Percentiles rank a stretch among this genome's conserved stretches.
Evolutionary conservation across 2,888 invertebrate genomes (phyloP).

Genomic region (Cerastoderma edule): DNA sequence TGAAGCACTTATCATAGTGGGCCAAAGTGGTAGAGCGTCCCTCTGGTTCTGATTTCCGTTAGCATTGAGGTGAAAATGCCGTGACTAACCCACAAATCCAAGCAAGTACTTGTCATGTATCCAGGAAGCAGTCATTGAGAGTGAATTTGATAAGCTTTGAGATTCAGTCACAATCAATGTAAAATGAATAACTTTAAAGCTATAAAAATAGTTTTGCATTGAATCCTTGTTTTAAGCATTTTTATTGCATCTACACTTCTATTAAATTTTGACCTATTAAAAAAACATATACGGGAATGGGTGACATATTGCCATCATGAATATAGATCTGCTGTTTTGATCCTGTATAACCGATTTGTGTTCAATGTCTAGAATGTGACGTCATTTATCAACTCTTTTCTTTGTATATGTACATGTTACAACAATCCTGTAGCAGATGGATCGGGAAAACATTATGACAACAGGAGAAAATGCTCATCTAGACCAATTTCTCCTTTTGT

Average conservation of each 20-base stretch:
- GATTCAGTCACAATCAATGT: too few species aligned
- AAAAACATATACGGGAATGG: neutral
- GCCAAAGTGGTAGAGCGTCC: too few species aligned
- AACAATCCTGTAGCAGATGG: neutral
- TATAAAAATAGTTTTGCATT: too few species aligned
- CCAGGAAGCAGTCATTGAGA: too few species aligned
- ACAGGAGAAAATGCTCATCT: constrained; percentile 3
- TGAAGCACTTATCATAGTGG: too few species aligned
- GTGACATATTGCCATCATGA: neutral
- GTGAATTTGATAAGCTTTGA: too few species aligned
- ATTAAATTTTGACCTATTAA: neutral
- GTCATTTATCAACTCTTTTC: neutral
- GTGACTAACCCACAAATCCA: too few species aligned
- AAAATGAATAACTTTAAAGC: too few species aligned
- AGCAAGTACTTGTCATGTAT: too few species aligned
- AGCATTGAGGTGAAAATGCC: too few species aligned
- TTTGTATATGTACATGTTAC: neutral
- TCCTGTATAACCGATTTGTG: neutral
- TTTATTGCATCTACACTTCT: neutral
- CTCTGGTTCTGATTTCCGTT: too few species aligned
- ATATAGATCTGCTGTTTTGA: neutral
- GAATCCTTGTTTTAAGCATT: too few species aligned
- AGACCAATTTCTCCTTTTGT: neutral
- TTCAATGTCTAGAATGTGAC: neutral
- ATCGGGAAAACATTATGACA: neutral